A percentile compares a stretch with the other conserved stretches of the same genome.
phyloP scores from a whole-genome alignment of 2,888 invertebrate genomes.

The Taphrorychus bicolor region DNA sequence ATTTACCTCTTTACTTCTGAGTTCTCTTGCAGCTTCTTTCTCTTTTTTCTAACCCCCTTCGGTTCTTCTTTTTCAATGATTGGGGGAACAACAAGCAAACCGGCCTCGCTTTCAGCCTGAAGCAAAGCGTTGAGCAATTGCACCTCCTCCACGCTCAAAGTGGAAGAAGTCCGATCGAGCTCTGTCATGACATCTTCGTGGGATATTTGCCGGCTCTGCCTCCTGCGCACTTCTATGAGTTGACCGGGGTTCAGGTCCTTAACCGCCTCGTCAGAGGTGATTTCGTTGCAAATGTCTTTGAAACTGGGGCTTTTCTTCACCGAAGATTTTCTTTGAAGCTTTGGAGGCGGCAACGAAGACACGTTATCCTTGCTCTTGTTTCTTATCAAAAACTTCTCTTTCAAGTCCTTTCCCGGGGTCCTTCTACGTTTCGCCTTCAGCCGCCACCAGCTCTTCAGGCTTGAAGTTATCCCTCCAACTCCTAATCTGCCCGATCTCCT shows the following conservation, averaged over 20 bases:
- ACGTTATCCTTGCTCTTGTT: constrained; percentile 65
- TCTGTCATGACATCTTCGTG: constrained; percentile 54
- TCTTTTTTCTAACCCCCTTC: constrained; percentile 51
- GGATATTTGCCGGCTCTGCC: constrained; percentile 55
- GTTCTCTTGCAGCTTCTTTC: too few relatives aligned
- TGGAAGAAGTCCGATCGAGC: constrained; percentile 65
- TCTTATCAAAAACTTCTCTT: constrained; percentile 77
- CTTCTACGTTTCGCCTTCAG: constrained; percentile 58
- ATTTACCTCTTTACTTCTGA: constrained; percentile 23
- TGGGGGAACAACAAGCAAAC: constrained; percentile 23
- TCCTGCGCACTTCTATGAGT: constrained; percentile 56
- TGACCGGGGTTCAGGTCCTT: constrained; percentile 65
- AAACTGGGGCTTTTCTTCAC: constrained; percentile 60
- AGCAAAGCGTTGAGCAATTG: constrained; percentile 63
- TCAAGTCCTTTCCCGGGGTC: constrained; percentile 70
- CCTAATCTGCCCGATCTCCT: constrained; percentile 50
- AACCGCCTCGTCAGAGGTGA: constrained; percentile 62
- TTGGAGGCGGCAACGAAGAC: constrained; percentile 48
- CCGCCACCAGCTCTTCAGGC: constrained; percentile 63
- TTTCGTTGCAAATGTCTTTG: constrained; percentile 65
- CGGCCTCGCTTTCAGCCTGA: constrained; percentile 37
- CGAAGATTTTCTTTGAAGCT: constrained; percentile 40
- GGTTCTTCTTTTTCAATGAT: constrained; percentile 27
- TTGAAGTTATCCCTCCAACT: constrained; percentile 70
- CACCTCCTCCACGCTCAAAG: constrained; percentile 64